Evolutionary conservation across 1,140 invertebrate genomes (phyloP).

Genomic region (Zaprionus capensis): DNA sequence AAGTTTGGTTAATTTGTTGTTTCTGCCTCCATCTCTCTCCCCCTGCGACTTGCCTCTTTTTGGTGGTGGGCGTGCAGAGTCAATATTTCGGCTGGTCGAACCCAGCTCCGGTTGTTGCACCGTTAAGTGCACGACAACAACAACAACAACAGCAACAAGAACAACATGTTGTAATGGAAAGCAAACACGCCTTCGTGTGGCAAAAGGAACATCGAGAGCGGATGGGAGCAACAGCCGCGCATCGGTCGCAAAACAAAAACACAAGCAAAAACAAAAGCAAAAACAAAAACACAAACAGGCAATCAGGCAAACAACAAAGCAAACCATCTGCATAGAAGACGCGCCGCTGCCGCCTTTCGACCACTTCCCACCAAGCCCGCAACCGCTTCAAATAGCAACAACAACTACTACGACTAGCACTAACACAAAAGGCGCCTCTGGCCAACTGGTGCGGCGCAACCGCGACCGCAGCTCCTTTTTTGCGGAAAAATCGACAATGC

Average conservation of each 20-base stretch:
- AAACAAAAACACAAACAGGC: conserved; percentile 35
- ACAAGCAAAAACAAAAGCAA: conserved; percentile 21
- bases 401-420: background rate
- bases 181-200: conserved; percentile 31
- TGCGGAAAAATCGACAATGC: conserved; percentile 27
- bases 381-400: conserved; percentile 14
- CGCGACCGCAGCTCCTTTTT: conserved; percentile 33
- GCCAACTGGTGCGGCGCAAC: conserved; percentile 27
- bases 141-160: conserved; percentile 28
- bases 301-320: conserved; percentile 51
- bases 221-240: conserved; percentile 2
- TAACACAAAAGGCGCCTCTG: conserved; percentile 24
- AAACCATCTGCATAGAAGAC: conserved; percentile 36
- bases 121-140: conserved; percentile 28
- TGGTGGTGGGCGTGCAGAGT: conserved; percentile 33
- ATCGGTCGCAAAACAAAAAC: conserved; percentile 22
- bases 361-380: conserved; percentile 26
- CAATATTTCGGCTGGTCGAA: conserved; percentile 50
- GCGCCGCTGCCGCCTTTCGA: background rate
- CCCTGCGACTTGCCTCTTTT: background rate
- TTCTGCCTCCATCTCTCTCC: conserved; percentile 6
- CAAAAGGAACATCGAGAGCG: conserved; percentile 13
- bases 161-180: conserved; percentile 57
- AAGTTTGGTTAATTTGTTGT: conserved; percentile 56
- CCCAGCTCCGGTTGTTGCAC: conserved; percentile 40